Evolutionary conservation across 30 jellyfish, hydroid and myxozoan species (phyloP).

Genomic region (Cassiopea andromeda): DNA sequence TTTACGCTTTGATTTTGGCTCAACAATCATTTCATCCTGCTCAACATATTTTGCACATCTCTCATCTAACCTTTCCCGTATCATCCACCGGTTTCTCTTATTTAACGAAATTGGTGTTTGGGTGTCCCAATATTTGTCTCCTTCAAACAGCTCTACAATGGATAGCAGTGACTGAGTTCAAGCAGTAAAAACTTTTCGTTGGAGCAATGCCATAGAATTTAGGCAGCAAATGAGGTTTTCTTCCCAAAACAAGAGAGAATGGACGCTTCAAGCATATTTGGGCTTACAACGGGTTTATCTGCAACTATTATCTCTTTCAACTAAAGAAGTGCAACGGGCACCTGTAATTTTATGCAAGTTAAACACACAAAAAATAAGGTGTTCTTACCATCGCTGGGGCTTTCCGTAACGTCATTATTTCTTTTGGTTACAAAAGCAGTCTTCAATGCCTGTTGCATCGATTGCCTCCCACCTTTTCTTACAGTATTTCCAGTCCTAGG

Average conservation of each 20-base stretch:
- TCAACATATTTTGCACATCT: neutral
- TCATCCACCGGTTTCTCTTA: conserved; percentile 32
- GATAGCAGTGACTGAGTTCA: neutral
- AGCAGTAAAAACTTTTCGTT: too few species aligned
- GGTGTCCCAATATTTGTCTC: neutral
- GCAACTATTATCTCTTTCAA: too few species aligned
- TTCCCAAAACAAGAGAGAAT: too few species aligned
- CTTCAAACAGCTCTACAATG: neutral
- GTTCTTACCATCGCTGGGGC: neutral
- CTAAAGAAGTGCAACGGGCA: too few species aligned
- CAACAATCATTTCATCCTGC: neutral
- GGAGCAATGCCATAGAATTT: neutral
- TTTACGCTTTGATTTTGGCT: neutral
- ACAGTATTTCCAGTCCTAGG: conserved; percentile 28
- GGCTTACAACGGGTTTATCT: too few species aligned
- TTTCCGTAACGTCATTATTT: too few species aligned
- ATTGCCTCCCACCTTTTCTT: neutral
- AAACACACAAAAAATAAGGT: too few species aligned
- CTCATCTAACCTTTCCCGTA: conserved; percentile 16
- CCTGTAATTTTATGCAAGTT: too few species aligned
- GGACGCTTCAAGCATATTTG: too few species aligned
- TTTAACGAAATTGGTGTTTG: neutral
- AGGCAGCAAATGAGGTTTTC: too few species aligned
- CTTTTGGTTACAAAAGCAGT: neutral
- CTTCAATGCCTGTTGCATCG: neutral